Evolutionary conservation across 2,113 vertebrate genomes (phyloP).

Genomic region (Casuarius casuarius): DNA sequence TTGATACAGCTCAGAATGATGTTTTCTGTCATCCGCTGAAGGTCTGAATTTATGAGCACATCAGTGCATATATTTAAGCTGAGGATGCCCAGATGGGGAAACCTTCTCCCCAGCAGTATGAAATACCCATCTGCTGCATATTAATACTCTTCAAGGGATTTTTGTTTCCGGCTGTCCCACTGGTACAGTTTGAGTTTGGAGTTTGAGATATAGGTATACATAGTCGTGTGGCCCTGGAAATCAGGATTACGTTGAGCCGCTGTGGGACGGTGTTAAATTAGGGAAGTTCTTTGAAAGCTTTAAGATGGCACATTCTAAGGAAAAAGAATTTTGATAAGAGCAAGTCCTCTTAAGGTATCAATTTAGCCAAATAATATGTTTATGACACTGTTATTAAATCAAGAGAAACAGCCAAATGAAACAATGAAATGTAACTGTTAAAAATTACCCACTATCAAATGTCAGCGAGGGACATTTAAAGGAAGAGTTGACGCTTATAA

Average conservation of each 20-base stretch:
- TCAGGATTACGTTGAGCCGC: conserved; percentile 29
- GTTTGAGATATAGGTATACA: not conserved
- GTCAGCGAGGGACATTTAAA: conserved; percentile 53
- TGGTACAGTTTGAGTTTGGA: not conserved
- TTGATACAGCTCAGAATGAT: not conserved
- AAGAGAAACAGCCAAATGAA: conserved; percentile 61
- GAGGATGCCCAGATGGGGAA: conserved; percentile 59
- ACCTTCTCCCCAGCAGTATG: conserved; percentile 16
- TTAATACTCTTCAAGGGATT: conserved; percentile 41
- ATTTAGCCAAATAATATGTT: conserved; percentile 67
- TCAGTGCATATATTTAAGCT: not conserved
- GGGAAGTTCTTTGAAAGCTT: conserved; percentile 34
- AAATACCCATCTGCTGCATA: conserved; percentile 49
- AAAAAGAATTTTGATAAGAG: conserved; percentile 62
- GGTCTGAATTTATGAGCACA: conserved; percentile 20
- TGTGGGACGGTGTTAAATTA: not conserved
- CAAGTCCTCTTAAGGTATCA: conserved; percentile 41
- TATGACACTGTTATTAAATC: conserved; percentile 59
- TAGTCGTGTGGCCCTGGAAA: conserved; percentile 23
- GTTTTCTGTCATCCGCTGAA: conserved; percentile 36
- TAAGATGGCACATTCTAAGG: not conserved
- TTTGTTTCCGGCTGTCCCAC: conserved; percentile 53
- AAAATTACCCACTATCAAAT: conserved; percentile 71
- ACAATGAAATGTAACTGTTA: conserved; percentile 69
- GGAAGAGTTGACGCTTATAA: conserved; percentile 67